Evolutionary conservation across 1,140 invertebrate genomes (phyloP), one percentile per base, ranked within the genome.

Genomic region (Drosophila willistoni): DNA sequence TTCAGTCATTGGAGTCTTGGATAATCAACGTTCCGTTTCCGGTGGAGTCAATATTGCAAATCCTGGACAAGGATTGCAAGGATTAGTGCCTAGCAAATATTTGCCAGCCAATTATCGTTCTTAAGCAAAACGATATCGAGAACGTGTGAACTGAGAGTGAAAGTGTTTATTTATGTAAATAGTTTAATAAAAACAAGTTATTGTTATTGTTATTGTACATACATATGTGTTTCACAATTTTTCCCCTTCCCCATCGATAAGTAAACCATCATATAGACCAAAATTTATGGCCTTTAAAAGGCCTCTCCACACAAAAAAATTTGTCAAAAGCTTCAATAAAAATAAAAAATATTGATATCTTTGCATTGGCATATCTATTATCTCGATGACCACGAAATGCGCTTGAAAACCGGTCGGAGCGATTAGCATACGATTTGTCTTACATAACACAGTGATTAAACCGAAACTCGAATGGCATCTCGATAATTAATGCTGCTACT

Each of bases 1-100:
- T 25, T 92, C 91, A 1, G 91, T 92, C 2, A 92, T 92, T 29
- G 91, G 91, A 2, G 72, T 86, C 3, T 60, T 91, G 61, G 86
- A 89, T 36, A 70, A 68, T 22, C 76, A 85, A 39, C 63, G 59
- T n/a, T 7, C 51, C 7, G 56, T 13, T 33, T 2, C 1, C 12
- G 17, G 9, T 51, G 17, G 7, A 19, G 33, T 7, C 0, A 22
- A 19, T 19, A 1, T 9, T 47, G 59, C 25, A 22, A 54, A 22
- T 19, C 2, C 56, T 17, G 69, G 60, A 9, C 56, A 29, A 29
- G 29, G 25, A 29, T 29, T 76, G 0, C 25, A 67, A 3, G 61
- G 70, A 14, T 54, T 51, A 19, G 60, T 86, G 54, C 47, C 64
- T 7, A 87, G 34, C 29, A 74, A 90, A 61, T 91, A 91, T 62